Conservation (phyloP, 2,113 vertebrate genomes). For the Catharus minimus region DNA sequence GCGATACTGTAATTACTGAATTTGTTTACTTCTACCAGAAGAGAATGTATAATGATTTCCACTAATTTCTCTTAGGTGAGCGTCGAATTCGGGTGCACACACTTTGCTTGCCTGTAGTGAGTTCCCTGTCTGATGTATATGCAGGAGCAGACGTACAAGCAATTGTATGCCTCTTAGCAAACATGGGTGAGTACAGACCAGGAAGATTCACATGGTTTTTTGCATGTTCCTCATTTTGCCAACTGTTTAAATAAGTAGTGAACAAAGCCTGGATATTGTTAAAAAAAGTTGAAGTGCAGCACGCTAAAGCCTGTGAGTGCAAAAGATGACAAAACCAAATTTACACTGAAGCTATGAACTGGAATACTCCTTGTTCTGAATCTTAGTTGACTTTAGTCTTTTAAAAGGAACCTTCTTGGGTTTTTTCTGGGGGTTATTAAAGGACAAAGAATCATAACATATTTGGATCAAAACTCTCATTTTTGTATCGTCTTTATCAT, state of each 20-base stretch:
- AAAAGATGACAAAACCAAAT: neutral
- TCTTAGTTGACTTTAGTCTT: neutral
- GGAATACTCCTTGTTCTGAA: neutral
- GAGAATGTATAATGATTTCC: neutral
- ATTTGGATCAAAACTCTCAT: neutral
- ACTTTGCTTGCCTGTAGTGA: conserved; percentile 93
- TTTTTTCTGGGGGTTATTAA: neutral
- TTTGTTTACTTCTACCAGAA: neutral
- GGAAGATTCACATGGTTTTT: neutral
- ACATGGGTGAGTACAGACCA: conserved; percentile 86
- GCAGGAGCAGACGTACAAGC: conserved; percentile 94
- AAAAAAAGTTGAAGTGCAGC: neutral
- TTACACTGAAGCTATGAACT: neutral
- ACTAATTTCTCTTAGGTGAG: conserved; percentile 78
- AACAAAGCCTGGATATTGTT: neutral
- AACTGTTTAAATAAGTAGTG: neutral
- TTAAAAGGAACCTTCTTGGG: neutral
- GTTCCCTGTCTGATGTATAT: conserved; percentile 88
- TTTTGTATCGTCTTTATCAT: neutral
- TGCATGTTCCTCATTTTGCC: neutral
- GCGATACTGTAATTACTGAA: neutral
- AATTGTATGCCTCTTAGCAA: conserved; percentile 90
- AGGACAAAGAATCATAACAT: neutral
- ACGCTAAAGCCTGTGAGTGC: neutral
- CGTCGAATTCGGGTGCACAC: conserved; percentile 95